phyloP scores from a whole-genome alignment of 2,113 vertebrate species.

The Xiphophorus hellerii region DNA sequence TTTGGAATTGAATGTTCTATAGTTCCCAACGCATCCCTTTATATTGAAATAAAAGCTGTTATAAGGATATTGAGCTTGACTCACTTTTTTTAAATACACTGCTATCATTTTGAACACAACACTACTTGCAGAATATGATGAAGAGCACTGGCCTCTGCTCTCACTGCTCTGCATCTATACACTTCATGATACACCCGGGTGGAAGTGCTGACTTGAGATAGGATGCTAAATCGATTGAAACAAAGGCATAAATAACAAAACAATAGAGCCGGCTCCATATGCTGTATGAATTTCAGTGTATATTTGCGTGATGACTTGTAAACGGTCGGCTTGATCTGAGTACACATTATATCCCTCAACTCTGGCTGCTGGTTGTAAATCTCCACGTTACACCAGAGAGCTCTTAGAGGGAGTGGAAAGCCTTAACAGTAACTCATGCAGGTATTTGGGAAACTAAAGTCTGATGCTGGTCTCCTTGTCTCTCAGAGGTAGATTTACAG shows the following conservation, averaged over 20 bases:
- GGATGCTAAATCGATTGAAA: constrained; percentile 55
- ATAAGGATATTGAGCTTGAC: background rate
- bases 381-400: constrained; percentile 5
- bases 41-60: background rate
- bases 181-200: constrained; percentile 18
- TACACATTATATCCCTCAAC: constrained; percentile 35
- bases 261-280: constrained; percentile 32
- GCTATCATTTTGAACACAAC: background rate
- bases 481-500: background rate
- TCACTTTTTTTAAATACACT: background rate
- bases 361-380: constrained; percentile 23
- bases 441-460: constrained; percentile 9
- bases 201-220: constrained; percentile 54
- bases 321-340: constrained; percentile 31
- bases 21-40: background rate
- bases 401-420: constrained; percentile 13
- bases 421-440: constrained; percentile 29
- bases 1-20: background rate
- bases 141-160: constrained; percentile 4
- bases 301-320: constrained; percentile 47
- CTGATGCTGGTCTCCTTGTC: constrained; percentile 16
- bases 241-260: constrained; percentile 43
- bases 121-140: background rate
- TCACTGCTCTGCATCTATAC: constrained; percentile 13
- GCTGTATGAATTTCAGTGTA: constrained; percentile 46